Percentiles rank a stretch among this genome's conserved stretches.
Conservation (phyloP, 2,797 vertebrate species). For the Acrossocheilus fasciatus region DNA sequence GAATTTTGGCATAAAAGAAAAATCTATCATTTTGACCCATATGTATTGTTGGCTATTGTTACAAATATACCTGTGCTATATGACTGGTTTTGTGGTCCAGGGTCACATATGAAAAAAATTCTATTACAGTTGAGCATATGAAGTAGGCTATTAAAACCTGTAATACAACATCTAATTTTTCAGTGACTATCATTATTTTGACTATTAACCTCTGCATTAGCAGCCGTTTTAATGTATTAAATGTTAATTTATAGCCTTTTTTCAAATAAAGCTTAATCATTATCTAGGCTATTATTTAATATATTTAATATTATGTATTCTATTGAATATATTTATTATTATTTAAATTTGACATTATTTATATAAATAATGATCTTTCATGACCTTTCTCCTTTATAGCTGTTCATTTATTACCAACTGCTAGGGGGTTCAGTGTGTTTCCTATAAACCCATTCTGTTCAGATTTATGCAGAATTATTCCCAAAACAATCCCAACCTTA, state of each 20-base stretch:
- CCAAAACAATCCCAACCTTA: neutral
- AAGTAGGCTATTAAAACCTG: neutral
- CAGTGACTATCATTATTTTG: neutral
- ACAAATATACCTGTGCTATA: neutral
- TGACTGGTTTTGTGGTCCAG: too few species aligned
- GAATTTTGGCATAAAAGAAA: neutral
- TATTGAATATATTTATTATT: neutral
- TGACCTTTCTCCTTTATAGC: neutral
- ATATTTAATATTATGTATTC: neutral
- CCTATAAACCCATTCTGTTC: neutral
- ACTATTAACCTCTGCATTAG: neutral
- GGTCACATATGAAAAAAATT: neutral
- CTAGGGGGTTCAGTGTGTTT: neutral
- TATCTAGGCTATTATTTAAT: neutral
- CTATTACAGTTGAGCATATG: neutral
- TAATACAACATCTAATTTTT: neutral
- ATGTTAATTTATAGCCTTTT: neutral
- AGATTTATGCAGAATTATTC: neutral
- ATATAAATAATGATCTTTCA: neutral
- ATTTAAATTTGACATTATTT: neutral
- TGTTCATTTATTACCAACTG: neutral
- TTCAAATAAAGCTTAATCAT: neutral
- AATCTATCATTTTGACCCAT: neutral
- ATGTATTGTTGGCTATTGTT: neutral
- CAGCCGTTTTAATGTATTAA: neutral